Evolutionary conservation across 92 coral and sea anemone species (phyloP).

Genomic region (Phymanthus crucifer): DNA sequence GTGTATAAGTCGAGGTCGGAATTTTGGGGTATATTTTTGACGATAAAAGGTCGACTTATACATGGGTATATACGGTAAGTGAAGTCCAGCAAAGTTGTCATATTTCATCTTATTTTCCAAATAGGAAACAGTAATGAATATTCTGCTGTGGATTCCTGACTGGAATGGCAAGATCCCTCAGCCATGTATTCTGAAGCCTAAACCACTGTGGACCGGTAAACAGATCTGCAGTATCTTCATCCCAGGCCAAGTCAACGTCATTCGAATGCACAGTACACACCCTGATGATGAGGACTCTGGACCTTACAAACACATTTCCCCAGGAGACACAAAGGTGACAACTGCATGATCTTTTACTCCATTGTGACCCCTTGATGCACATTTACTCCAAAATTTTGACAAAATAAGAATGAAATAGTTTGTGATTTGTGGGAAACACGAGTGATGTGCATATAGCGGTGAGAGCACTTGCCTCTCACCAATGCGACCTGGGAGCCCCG

Average conservation of each 20-base stretch:
- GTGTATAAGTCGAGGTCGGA: too few relatives aligned
- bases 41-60: too few relatives aligned
- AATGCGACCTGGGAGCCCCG: too few relatives aligned
- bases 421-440: too few relatives aligned
- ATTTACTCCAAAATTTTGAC: too few relatives aligned
- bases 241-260: constrained; percentile 93
- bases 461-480: too few relatives aligned
- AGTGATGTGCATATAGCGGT: too few relatives aligned
- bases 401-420: too few relatives aligned
- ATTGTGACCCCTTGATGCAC: too few relatives aligned
- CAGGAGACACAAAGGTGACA: constrained; percentile 94
- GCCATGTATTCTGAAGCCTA: constrained; percentile 96
- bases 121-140: constrained; percentile 93
- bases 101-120: neutral
- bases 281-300: constrained; percentile 99
- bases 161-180: constrained; percentile 98
- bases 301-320: constrained; percentile 91
- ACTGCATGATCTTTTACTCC: too few relatives aligned
- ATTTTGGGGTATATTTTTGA: too few relatives aligned
- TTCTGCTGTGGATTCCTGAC: constrained; percentile 93
- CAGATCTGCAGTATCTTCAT: constrained; percentile 94
- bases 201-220: constrained; percentile 98
- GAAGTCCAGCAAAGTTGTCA: neutral
- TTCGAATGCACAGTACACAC: constrained; percentile 96
- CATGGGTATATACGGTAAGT: too few relatives aligned